Base-by-base conservation (phyloP, 2,797 vertebrate genomes). In the Sphenodon punctatus region DNA sequence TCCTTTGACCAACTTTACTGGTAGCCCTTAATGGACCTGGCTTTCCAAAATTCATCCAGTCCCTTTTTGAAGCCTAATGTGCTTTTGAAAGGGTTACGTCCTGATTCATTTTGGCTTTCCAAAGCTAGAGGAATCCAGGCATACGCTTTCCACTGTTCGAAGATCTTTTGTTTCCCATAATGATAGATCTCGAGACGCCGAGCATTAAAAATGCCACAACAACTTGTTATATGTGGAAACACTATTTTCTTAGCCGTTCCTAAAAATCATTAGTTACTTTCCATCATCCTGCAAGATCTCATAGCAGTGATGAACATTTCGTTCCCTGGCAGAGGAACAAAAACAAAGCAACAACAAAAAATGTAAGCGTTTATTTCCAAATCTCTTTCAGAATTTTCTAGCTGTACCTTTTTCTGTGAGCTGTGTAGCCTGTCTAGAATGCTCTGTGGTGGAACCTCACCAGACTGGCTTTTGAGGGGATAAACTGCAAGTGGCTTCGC, bases 361-460 rank as follows among this genome's bases (percentile, higher is more conserved):
- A 0, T 25, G 17, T 6, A n/a, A 39, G 10, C 39, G 15, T 61
- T 32, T 15, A 61, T 20, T 73, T 65, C 27, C 67, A 46, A 48
- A 64, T 10, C 51, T 61, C n/a, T 23, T 23, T 71, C 48, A 63
- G 34, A 71, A 76, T 3, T 3, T 16, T 9, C 27, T 36, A 3
- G 19, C 45, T 17, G 17, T 58, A 36, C 68, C 75, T 46, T 17
- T 56, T n/a, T 12, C 2, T 25, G 27, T 75, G 27, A 63, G 43
- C 17, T 63, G 19, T 15, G 14, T 72, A 49, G 34, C 76, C 27
- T 51, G 42, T 71, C 34, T 75, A 69, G 71, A 63, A 89, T 76
- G 36, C 11, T 25, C 75, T 38, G 66, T 27, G 12, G 60, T 73
- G 76, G 61, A 3, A 12, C 20, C 70, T 20, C 67, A 80, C 90